A percentile compares a stretch with the other conserved stretches of the same genome.
phyloP scores from a whole-genome alignment of 2,113 vertebrate genomes.

The Nibea albiflora region DNA sequence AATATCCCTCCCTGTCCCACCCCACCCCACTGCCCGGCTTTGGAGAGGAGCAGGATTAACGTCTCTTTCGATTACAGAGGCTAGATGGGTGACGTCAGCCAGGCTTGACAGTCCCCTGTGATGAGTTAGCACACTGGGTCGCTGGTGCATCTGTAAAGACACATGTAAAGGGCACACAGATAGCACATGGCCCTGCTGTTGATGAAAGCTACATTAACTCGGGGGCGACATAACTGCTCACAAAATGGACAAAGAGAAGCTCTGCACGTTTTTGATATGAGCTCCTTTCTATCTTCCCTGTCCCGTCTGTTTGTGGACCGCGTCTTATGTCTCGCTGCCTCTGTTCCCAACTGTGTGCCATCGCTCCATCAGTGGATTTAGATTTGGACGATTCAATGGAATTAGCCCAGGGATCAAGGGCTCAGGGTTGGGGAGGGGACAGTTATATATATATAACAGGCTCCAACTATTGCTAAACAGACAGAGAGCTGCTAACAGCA shows the following conservation, averaged over 20 bases:
- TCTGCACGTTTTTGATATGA: constrained; percentile 9
- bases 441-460: constrained; percentile 59
- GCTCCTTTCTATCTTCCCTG: neutral
- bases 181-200: neutral
- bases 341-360: constrained; percentile 19
- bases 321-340: neutral
- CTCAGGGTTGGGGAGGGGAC: constrained; percentile 62
- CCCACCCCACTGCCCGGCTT: constrained; percentile 72
- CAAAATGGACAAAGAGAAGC: neutral
- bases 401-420: constrained; percentile 83
- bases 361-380: constrained; percentile 75
- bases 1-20: constrained; percentile 52
- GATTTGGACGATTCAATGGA: constrained; percentile 81
- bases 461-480: constrained; percentile 65
- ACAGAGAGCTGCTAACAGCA: constrained; percentile 45
- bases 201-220: neutral
- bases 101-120: constrained; percentile 66
- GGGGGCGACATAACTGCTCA: neutral
- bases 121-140: constrained; percentile 64
- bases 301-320: neutral
- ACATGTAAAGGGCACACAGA: constrained; percentile 40
- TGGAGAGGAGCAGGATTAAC: constrained; percentile 84
- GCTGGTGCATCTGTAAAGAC: constrained; percentile 54
- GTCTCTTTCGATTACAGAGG: constrained; percentile 84
- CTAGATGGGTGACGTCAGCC: constrained; percentile 79